These are phyloP conservation scores for Drosophila asahinai DNA, from an alignment of 1,140 invertebrate genomes.

Conservation along the genomic window DNA sequence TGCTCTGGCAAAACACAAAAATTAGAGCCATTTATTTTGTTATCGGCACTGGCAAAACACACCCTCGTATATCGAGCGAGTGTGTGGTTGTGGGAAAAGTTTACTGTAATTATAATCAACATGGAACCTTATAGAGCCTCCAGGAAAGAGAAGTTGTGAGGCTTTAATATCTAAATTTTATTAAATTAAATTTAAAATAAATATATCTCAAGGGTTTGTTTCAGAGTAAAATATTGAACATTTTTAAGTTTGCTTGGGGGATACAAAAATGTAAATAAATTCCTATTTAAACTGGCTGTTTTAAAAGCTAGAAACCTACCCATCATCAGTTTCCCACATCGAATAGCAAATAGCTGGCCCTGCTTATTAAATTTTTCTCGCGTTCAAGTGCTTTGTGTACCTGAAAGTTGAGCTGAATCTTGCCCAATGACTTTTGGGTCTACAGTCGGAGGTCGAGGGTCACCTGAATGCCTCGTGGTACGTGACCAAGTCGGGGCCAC, in stretches of 20 bases:
- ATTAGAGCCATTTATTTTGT: slow-evolving; percentile 40
- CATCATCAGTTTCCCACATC: no score
- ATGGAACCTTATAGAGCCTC: not conserved
- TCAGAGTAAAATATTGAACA: no score
- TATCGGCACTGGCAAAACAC: slow-evolving; percentile 50
- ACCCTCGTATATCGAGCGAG: not conserved
- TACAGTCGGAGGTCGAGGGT: not conserved
- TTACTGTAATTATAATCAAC: slow-evolving; percentile 5
- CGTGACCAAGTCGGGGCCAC: not conserved
- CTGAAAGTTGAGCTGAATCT: not conserved
- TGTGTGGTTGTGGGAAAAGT: not conserved
- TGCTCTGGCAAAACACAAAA: not conserved
- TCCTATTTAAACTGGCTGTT: no score
- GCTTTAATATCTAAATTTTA: no score
- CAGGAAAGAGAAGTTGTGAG: no score
- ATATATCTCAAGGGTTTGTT: no score
- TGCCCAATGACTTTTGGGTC: not conserved
- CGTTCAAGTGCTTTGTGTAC: not conserved
- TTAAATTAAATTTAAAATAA: no score
- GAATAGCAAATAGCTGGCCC: no score
- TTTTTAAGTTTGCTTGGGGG: no score
- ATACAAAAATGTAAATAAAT: no score
- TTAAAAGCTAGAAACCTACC: no score
- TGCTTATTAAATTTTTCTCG: no score
- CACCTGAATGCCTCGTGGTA: not conserved